Conservation (phyloP, 1,140 invertebrate species). For the Sitophilus oryzae region DNA sequence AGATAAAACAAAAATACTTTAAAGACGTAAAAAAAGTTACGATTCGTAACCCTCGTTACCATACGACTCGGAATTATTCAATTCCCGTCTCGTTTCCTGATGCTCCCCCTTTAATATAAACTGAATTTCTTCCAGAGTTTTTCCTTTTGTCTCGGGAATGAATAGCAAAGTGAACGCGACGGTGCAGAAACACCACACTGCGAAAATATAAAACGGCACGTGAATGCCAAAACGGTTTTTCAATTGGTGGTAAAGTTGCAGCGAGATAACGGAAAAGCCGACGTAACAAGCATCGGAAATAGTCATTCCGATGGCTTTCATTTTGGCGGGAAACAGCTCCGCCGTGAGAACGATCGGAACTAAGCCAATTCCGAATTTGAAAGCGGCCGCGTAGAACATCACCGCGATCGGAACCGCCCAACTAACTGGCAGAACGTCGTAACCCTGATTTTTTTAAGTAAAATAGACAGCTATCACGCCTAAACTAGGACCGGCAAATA, state of each 20-base stretch:
- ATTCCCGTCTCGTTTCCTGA: too few species aligned
- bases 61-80: too few species aligned
- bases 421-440: slow-evolving; percentile 9
- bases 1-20: too few species aligned
- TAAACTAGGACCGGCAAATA: slow-evolving; percentile 19
- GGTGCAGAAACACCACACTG: slow-evolving; percentile 35
- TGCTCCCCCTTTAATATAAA: too few species aligned
- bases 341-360: slow-evolving; percentile 65
- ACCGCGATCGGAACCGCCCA: slow-evolving; percentile 20
- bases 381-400: slow-evolving; percentile 17
- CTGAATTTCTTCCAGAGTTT: too few species aligned
- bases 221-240: slow-evolving; percentile 44
- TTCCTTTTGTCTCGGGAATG: too few species aligned
- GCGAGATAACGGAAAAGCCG: slow-evolving; percentile 56
- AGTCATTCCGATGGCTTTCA: slow-evolving; percentile 44
- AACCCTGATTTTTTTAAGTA: slow-evolving; percentile 20
- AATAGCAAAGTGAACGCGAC: too few species aligned
- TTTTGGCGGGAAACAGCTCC: slow-evolving; percentile 58
- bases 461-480: slow-evolving; percentile 31
- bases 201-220: slow-evolving; percentile 62
- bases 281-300: slow-evolving; percentile 30
- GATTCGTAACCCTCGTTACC: too few species aligned
- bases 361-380: slow-evolving; percentile 37
- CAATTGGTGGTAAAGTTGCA: slow-evolving; percentile 55
- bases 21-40: too few species aligned